A percentile compares a stretch with the other conserved stretches of the same genome.
Conservation (phyloP, 2,113 vertebrate genomes). For the Sisor rabdophorus region DNA sequence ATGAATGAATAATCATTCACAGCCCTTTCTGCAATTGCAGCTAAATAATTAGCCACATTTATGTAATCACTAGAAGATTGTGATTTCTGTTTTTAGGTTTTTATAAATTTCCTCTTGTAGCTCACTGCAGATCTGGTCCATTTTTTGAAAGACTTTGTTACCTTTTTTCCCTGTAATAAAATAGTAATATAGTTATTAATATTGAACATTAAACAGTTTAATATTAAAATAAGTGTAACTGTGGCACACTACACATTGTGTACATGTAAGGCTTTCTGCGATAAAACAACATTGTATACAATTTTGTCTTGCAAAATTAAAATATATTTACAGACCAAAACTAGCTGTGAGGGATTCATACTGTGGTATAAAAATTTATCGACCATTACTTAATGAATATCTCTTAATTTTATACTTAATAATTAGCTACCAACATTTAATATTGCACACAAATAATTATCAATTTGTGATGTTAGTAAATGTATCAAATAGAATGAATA, state of each 20-base stretch:
- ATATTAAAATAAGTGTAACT: background rate
- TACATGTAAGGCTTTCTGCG: background rate
- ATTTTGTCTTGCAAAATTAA: background rate
- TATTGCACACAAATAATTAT: background rate
- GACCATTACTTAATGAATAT: too few species aligned
- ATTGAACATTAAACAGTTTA: background rate
- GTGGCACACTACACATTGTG: background rate
- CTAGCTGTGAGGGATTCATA: too few species aligned
- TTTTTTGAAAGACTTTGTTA: conserved; percentile 65
- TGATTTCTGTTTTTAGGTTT: conserved; percentile 72
- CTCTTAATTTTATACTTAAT: too few species aligned
- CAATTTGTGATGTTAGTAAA: background rate
- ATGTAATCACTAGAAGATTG: conserved; percentile 59
- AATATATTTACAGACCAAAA: too few species aligned
- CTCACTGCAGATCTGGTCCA: conserved; percentile 66
- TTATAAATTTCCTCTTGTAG: conserved; percentile 66
- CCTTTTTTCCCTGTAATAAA: conserved; percentile 66
- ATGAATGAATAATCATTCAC: too few species aligned
- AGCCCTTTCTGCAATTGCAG: background rate
- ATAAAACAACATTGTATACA: background rate
- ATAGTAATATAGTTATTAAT: background rate
- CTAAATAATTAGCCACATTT: background rate
- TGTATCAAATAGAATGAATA: background rate
- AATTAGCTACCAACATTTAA: too few species aligned
- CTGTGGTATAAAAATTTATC: too few species aligned